Percentiles rank a stretch among this genome's conserved stretches.
Evolutionary conservation across 2,888 invertebrate genomes (phyloP).

Genomic region (Prosapia bicincta): DNA sequence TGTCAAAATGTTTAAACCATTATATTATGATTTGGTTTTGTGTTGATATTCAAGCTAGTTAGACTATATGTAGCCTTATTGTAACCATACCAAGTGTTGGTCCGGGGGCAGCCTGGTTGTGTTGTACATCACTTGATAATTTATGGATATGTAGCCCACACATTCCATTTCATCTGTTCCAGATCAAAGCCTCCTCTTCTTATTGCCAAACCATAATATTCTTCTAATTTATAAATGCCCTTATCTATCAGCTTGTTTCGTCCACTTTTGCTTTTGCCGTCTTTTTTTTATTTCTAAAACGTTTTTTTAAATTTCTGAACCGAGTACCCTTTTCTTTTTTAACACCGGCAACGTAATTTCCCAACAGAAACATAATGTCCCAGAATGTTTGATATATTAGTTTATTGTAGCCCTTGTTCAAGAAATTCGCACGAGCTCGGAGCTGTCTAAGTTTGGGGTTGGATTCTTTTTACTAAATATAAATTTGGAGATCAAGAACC

Average conservation of each 20-base stretch:
- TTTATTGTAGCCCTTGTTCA: no score
- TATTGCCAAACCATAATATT: no score
- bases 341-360: no score
- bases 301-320: conserved; percentile 4
- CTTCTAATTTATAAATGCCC: conserved; percentile 2
- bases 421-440: no score
- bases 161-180: conserved; percentile 7
- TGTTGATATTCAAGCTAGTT: conserved; percentile 6
- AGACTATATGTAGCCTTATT: conserved; percentile 10
- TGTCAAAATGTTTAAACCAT: conserved; percentile 12
- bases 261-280: background rate
- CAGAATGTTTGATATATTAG: no score
- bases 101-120: conserved; percentile 7
- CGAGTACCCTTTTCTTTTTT: background rate
- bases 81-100: conserved; percentile 15
- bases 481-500: no score
- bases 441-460: no score
- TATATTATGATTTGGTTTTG: background rate
- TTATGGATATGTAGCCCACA: conserved; percentile 9
- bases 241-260: conserved; percentile 8
- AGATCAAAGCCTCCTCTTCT: conserved; percentile 4
- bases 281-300: background rate
- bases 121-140: conserved; percentile 6
- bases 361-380: no score
- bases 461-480: no score